Percentiles rank a stretch among this genome's conserved stretches.
Evolutionary conservation across 1,140 invertebrate genomes (phyloP).

Genomic region (Camponotus pennsylvanicus): DNA sequence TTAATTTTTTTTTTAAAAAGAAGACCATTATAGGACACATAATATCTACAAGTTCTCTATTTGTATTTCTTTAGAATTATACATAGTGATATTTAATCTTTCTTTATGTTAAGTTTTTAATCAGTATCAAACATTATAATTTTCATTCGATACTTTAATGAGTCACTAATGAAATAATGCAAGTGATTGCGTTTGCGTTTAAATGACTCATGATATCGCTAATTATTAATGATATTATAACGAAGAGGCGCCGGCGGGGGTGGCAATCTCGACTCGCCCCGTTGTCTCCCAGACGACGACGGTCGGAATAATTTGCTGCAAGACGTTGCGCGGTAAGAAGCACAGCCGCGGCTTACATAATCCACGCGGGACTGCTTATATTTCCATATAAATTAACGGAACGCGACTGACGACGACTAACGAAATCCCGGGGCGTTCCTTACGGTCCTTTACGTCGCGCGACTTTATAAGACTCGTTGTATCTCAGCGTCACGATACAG

Average conservation of each 20-base stretch:
- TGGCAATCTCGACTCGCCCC: constrained; percentile 22
- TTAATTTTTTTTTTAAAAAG: neutral
- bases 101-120: neutral
- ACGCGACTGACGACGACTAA: constrained; percentile 31
- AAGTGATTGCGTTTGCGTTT: constrained; percentile 24
- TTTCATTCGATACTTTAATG: neutral
- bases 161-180: neutral
- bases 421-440: constrained; percentile 52
- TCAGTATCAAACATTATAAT: neutral
- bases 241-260: neutral
- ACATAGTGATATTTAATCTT: neutral
- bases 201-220: constrained; percentile 20
- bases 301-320: constrained; percentile 60
- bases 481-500: constrained; percentile 30
- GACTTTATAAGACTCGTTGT: neutral
- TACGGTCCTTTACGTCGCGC: neutral
- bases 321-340: constrained; percentile 43
- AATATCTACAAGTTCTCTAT: neutral
- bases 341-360: constrained; percentile 52
- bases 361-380: constrained; percentile 55
- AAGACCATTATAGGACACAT: neutral
- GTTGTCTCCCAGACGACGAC: constrained; percentile 29
- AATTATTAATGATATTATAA: constrained; percentile 51
- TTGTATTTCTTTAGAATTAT: too few species aligned
- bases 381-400: constrained; percentile 70